phyloP scores from a whole-genome alignment of 2,797 vertebrate species.

The Apodemus agrarius region DNA sequence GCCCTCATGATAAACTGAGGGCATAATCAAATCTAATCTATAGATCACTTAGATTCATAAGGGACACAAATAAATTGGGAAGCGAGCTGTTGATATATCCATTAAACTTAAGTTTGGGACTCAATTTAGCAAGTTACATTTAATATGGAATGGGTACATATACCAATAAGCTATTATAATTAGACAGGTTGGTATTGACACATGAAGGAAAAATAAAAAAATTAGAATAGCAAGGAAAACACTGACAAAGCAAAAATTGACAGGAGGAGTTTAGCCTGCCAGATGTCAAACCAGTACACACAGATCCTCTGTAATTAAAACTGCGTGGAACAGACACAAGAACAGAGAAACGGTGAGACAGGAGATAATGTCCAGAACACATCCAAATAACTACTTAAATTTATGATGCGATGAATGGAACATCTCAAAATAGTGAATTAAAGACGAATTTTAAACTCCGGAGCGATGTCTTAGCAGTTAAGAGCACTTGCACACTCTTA shows the following conservation, averaged over 20 bases:
- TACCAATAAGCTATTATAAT: neutral
- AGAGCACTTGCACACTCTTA: neutral
- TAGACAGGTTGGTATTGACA: conserved; percentile 19
- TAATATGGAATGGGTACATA: neutral
- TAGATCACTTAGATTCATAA: neutral
- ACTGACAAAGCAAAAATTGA: neutral
- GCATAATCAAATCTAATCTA: neutral
- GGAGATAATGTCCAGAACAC: neutral
- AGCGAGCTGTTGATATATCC: neutral
- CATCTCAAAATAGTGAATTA: neutral
- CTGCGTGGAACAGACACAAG: neutral
- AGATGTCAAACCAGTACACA: neutral
- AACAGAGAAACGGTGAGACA: neutral
- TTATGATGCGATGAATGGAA: neutral
- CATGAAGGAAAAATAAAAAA: conserved; percentile 6
- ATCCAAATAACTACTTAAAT: conserved; percentile 12
- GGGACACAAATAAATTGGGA: neutral
- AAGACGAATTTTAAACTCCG: neutral
- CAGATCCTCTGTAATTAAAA: neutral
- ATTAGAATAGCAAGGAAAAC: neutral
- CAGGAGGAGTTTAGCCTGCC: neutral
- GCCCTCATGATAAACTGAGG: neutral
- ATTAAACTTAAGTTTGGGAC: neutral
- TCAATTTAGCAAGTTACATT: conserved; percentile 27
- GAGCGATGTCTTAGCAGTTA: neutral